phyloP scores from a whole-genome alignment of 2,113 vertebrate genomes.

The Pteropus alecto region DNA sequence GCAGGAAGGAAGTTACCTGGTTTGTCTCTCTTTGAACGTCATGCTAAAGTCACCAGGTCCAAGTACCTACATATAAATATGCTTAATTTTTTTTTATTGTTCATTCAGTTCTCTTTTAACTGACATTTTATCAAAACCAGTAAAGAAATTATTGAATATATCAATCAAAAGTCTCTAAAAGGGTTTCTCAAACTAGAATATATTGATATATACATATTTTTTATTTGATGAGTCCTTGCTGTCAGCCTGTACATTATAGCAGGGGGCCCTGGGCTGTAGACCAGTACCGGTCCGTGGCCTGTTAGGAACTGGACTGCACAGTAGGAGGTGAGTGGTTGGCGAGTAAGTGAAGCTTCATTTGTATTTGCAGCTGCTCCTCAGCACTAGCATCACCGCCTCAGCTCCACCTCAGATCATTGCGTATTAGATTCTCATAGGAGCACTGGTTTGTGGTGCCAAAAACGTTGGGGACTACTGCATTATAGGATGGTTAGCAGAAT shows the following conservation, averaged over 20 bases:
- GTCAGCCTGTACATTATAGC: fast-evolving
- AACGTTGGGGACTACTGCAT: no score
- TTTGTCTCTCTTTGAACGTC: neutral
- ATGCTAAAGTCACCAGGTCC: neutral
- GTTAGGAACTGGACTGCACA: no score
- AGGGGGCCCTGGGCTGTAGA: no score
- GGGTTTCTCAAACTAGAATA: neutral
- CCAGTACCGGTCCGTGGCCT: no score
- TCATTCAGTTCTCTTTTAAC: neutral
- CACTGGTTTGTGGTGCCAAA: no score
- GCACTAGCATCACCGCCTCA: no score
- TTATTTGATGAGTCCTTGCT: neutral
- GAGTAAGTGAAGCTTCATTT: no score
- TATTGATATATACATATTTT: neutral
- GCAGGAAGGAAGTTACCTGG: neutral
- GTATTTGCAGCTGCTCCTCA: no score
- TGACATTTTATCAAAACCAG: neutral
- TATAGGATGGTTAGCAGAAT: no score
- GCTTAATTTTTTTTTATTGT: neutral
- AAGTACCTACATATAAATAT: neutral
- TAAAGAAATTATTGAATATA: neutral
- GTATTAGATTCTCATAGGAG: no score
- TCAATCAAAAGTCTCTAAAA: neutral
- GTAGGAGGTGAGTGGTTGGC: no score
- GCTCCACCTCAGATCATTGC: no score